phyloP scores from a whole-genome alignment of 2,888 invertebrate genomes.

The Caenorhabditis becei region DNA sequence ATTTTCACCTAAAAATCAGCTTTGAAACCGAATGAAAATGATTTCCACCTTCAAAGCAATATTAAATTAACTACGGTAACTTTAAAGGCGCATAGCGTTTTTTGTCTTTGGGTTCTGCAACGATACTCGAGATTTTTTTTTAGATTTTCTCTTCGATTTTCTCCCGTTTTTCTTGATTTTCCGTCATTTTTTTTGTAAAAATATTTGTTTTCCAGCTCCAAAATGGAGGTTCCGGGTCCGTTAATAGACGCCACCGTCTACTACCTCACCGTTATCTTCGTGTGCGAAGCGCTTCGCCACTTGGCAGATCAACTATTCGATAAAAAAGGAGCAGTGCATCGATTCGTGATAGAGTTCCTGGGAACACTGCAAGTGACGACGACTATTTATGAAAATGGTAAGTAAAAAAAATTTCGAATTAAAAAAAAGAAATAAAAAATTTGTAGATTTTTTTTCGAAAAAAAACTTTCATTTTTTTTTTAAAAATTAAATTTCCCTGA shows the following conservation, averaged over 20 bases:
- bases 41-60: no score
- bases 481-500: not conserved
- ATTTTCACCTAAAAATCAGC: no score
- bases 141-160: constrained; percentile 6
- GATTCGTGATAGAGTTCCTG: constrained; percentile 63
- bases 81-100: not conserved
- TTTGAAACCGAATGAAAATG: no score
- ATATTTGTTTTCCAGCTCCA: not conserved
- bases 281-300: constrained; percentile 50
- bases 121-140: constrained; percentile 1
- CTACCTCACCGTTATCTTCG: constrained; percentile 50
- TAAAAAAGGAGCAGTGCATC: constrained; percentile 49
- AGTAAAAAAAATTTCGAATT: no score
- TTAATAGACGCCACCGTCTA: constrained; percentile 47
- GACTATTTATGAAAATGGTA: constrained; percentile 69
- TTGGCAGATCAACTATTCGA: constrained; percentile 47
- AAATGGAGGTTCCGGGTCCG: constrained; percentile 45
- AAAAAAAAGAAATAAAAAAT: no score
- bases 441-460: not conserved
- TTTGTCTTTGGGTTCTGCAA: not conserved
- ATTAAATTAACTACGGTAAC: not conserved
- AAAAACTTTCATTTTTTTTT: not conserved
- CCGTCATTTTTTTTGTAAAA: no score
- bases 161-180: not conserved
- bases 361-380: constrained; percentile 65